Percentiles rank a stretch among this genome's conserved stretches.
Conservation (phyloP, 2,113 vertebrate genomes). For the Hydrolagus affinis region DNA sequence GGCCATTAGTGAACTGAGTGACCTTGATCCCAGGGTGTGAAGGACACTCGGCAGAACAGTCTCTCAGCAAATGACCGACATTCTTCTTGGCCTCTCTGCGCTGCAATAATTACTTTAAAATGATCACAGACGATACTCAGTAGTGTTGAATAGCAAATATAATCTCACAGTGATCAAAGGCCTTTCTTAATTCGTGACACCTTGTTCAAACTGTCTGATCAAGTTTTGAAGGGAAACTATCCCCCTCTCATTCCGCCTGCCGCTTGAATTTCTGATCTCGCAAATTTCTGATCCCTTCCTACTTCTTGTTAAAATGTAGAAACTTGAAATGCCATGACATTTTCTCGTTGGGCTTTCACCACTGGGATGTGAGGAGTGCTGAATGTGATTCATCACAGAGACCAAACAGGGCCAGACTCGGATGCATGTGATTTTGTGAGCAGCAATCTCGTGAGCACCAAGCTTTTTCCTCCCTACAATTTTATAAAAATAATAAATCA, state of each 20-base stretch:
- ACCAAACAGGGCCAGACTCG: no score
- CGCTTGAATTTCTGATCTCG: slow-evolving; percentile 39
- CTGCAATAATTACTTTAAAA: not conserved
- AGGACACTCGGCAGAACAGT: not conserved
- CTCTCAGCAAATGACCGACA: not conserved
- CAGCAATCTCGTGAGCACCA: no score
- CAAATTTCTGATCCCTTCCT: slow-evolving; percentile 31
- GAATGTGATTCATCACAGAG: no score
- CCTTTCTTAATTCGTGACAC: not conserved
- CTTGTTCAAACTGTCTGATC: not conserved
- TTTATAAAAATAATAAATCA: no score
- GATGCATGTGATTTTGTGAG: no score
- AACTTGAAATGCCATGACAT: not conserved
- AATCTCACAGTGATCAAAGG: not conserved
- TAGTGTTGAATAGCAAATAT: not conserved
- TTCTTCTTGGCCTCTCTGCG: not conserved
- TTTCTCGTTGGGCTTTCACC: not conserved
- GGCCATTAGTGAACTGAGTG: not conserved
- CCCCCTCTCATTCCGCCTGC: not conserved
- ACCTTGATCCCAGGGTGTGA: not conserved
- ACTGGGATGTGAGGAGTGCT: not conserved
- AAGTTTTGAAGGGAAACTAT: not conserved
- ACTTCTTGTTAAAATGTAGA: slow-evolving; percentile 34
- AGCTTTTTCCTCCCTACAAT: no score
- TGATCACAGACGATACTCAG: not conserved